A percentile compares a stretch with the other conserved stretches of the same genome.
These are phyloP conservation scores for Thereva unica DNA, from an alignment of 2,888 invertebrate species.

Conservation along the genomic window DNA sequence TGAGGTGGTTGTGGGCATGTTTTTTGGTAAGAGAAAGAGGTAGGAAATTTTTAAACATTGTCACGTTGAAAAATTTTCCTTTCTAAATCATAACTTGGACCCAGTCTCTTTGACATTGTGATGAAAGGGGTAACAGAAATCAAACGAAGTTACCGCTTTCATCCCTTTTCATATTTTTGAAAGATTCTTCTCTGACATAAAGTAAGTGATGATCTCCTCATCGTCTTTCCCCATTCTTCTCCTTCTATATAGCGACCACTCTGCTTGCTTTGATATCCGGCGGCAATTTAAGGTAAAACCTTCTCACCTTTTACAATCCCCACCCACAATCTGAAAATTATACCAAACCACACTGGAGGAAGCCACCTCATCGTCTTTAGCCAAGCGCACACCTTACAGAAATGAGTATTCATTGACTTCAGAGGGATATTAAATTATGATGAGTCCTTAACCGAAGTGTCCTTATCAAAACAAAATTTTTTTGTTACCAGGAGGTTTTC, in stretches of 20 bases:
- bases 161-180: conserved; percentile 1
- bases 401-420: conserved; percentile 13
- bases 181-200: conserved; percentile 3
- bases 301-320: not conserved
- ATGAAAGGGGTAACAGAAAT: conserved; percentile 27
- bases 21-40: no score
- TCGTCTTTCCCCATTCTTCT: conserved; percentile 6
- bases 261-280: conserved; percentile 25
- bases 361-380: no score
- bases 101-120: conserved; percentile 6
- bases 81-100: conserved; percentile 2
- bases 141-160: conserved; percentile 26
- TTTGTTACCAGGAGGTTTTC: no score
- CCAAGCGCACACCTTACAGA: not conserved
- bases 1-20: conserved; percentile 8
- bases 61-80: conserved; percentile 7
- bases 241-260: not conserved
- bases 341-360: no score
- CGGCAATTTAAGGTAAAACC: conserved; percentile 6
- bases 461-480: conserved; percentile 15
- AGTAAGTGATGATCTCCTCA: not conserved
- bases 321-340: not conserved
- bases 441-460: conserved; percentile 7
- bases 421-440: conserved; percentile 28
- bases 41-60: conserved; percentile 11